A percentile compares a stretch with the other conserved stretches of the same genome.
Conservation (phyloP, 2,888 invertebrate species). For the Ormyrus labotus region DNA sequence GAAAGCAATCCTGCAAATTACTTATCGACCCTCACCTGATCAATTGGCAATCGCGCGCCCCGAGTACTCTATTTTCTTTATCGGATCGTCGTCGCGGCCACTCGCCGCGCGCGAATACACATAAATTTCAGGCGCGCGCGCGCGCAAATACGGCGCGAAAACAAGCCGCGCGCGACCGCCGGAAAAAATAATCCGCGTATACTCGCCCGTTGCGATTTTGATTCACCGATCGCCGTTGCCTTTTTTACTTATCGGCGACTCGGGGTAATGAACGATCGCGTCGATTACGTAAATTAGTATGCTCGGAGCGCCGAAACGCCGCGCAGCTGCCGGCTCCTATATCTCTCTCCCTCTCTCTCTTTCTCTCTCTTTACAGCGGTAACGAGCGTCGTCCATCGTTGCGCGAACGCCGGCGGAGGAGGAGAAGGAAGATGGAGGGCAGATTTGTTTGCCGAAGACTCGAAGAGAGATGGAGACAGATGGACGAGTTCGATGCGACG, state of each 20-base stretch:
- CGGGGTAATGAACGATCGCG: slow-evolving; percentile 53
- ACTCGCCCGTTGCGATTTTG: slow-evolving; percentile 19
- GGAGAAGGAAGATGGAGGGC: slow-evolving; percentile 33
- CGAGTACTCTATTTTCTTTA: no score
- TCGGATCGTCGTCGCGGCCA: no score
- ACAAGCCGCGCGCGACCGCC: no score
- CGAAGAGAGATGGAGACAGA: slow-evolving; percentile 25
- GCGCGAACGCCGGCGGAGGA: not conserved
- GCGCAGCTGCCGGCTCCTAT: no score
- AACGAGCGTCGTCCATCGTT: not conserved
- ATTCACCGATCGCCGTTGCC: slow-evolving; percentile 46
- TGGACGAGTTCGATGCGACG: not conserved
- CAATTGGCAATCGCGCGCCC: no score
- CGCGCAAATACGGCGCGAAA: no score
- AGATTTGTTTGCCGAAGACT: slow-evolving; percentile 50
- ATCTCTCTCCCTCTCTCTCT: not conserved
- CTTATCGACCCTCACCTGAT: no score
- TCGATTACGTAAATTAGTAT: slow-evolving; percentile 56
- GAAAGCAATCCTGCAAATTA: no score
- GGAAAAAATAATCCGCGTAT: no score
- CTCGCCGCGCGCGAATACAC: no score
- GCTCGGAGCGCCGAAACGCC: slow-evolving; percentile 13
- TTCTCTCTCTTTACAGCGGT: not conserved
- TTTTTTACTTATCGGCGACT: slow-evolving; percentile 45
- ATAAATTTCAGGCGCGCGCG: no score